Percentiles rank a stretch among this genome's conserved stretches.
These are phyloP conservation scores for Caenorhabditis latens DNA, from an alignment of 1,140 invertebrate genomes.

Conservation along the genomic window DNA sequence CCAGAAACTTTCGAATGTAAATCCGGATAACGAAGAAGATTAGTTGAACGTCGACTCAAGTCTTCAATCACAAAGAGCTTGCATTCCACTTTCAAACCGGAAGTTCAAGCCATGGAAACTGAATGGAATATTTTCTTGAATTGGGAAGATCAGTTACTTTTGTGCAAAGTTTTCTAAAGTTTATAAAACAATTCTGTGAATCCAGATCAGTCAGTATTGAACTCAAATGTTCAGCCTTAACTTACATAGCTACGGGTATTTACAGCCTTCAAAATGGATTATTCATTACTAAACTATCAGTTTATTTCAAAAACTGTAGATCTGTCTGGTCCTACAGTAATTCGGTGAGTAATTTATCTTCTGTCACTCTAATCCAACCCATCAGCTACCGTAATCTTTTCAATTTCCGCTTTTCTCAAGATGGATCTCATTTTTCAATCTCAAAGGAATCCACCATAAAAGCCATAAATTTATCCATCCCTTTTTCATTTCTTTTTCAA, in stretches of 20 bases:
- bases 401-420: background rate
- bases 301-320: too few relatives aligned
- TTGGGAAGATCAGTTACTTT: too few relatives aligned
- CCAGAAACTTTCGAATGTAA: background rate
- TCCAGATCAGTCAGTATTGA: too few relatives aligned
- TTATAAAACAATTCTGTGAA: too few relatives aligned
- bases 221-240: too few relatives aligned
- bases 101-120: conserved; percentile 26
- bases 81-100: conserved; percentile 1
- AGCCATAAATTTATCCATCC: conserved; percentile 18
- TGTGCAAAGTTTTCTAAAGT: too few relatives aligned
- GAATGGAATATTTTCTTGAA: background rate
- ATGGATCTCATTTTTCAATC: background rate
- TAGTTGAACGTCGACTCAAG: background rate
- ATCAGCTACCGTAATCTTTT: background rate
- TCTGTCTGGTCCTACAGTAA: too few relatives aligned
- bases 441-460: background rate
- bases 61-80: background rate
- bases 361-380: background rate
- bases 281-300: too few relatives aligned
- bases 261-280: too few relatives aligned
- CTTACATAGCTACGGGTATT: too few relatives aligned
- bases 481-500: background rate
- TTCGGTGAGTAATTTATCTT: too few relatives aligned
- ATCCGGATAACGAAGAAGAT: conserved; percentile 3